A percentile compares a stretch with the other conserved stretches of the same genome.
These are phyloP conservation scores for Sminthurides bifidus DNA, from an alignment of 1,140 invertebrate species.

Conservation along the genomic window DNA sequence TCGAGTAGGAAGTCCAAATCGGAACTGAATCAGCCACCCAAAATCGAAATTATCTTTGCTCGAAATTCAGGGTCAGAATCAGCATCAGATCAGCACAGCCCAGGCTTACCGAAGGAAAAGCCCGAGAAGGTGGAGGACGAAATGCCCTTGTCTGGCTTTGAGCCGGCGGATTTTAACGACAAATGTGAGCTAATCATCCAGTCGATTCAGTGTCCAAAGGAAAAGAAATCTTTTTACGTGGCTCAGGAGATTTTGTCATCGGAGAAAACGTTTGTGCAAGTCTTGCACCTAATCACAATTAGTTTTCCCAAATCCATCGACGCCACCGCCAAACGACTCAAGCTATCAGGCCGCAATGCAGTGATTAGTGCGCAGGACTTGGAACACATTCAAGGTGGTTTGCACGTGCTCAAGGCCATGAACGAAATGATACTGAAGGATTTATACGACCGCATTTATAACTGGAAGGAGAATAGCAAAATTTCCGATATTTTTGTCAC, in stretches of 20 bases:
- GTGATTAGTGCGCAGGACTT: slow-evolving; percentile 42
- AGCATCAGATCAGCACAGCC: neutral
- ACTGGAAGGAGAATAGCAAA: slow-evolving; percentile 48
- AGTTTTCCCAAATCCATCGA: slow-evolving; percentile 49
- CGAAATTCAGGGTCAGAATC: neutral
- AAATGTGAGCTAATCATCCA: slow-evolving; percentile 29
- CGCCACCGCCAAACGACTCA: slow-evolving; percentile 38
- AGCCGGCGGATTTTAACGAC: neutral
- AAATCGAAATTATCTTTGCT: slow-evolving; percentile 1
- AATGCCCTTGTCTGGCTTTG: neutral
- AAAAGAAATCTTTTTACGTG: slow-evolving; percentile 44
- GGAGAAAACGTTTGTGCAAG: slow-evolving; percentile 56
- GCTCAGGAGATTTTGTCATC: slow-evolving; percentile 57
- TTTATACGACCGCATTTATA: slow-evolving; percentile 47
- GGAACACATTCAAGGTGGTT: slow-evolving; percentile 46
- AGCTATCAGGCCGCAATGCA: slow-evolving; percentile 32
- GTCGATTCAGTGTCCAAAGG: slow-evolving; percentile 30
- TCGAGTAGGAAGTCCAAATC: too few species aligned
- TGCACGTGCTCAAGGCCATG: slow-evolving; percentile 47
- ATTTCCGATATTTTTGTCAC: slow-evolving; percentile 63
- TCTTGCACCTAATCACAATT: slow-evolving; percentile 53
- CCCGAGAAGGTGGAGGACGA: neutral
- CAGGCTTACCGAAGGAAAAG: too few species aligned
- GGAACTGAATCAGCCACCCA: too few species aligned
- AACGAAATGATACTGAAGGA: slow-evolving; percentile 56